A percentile compares a stretch with the other conserved stretches of the same genome.
Conservation (phyloP, 2,888 invertebrate species). For the Apomyelois bistriatella region DNA sequence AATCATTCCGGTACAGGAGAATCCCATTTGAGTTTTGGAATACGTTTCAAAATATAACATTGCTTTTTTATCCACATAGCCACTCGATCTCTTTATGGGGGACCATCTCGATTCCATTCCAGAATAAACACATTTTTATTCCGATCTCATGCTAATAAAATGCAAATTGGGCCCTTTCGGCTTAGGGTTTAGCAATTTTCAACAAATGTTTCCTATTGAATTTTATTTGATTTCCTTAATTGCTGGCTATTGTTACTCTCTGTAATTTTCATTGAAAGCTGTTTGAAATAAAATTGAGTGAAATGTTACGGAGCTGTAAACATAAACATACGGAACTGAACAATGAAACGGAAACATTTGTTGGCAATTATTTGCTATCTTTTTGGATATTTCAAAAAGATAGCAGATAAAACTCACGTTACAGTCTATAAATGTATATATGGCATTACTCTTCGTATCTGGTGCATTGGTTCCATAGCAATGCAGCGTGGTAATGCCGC, state of each 20-base stretch:
- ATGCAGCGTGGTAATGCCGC: no score
- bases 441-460: no score
- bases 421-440: no score
- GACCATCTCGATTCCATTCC: conserved; percentile 60
- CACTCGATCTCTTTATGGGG: conserved; percentile 60
- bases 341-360: neutral
- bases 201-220: conserved; percentile 71
- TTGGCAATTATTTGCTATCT: neutral
- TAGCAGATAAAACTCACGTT: no score
- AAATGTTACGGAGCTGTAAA: conserved; percentile 1
- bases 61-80: conserved; percentile 52
- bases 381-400: conserved; percentile 3
- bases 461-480: no score
- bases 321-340: conserved; percentile 4
- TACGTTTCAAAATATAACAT: conserved; percentile 41
- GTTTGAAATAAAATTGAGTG: conserved; percentile 28
- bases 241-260: conserved; percentile 43
- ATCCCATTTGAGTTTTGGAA: conserved; percentile 46
- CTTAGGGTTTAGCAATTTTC: conserved; percentile 68
- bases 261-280: conserved; percentile 36
- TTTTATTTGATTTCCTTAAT: conserved; percentile 68
- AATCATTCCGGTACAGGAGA: conserved; percentile 30
- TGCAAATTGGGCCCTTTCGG: conserved; percentile 70
- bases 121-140: conserved; percentile 76
- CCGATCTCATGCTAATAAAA: conserved; percentile 72